A percentile compares a stretch with the other conserved stretches of the same genome.
Conservation (phyloP, 2,888 invertebrate species). For the Entomobrya proxima region DNA sequence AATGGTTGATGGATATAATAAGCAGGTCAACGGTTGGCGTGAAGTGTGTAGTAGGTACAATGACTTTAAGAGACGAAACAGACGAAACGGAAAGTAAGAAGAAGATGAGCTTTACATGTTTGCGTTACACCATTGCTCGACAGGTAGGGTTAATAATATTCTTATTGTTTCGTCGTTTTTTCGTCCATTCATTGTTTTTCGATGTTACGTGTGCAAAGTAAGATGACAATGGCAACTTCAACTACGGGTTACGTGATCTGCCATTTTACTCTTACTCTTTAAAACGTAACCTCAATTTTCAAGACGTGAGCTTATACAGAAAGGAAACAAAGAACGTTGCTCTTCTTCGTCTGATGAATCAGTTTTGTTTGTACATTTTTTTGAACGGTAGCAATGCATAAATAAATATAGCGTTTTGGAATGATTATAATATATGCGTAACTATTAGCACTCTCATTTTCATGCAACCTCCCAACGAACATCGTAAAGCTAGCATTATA, state of each 20-base stretch:
- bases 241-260: neutral
- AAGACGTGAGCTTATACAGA: neutral
- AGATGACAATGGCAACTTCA: neutral
- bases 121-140: neutral
- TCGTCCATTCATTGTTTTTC: slow-evolving; percentile 9
- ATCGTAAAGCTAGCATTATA: no score
- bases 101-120: slow-evolving; percentile 7
- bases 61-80: neutral
- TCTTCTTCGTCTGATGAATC: neutral
- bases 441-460: no score
- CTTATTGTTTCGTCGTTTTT: neutral
- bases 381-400: neutral
- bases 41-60: neutral
- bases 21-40: slow-evolving; percentile 11
- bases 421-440: no score
- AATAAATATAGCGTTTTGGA: no score
- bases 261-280: slow-evolving; percentile 17
- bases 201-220: neutral
- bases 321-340: neutral
- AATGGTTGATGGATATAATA: slow-evolving; percentile 21
- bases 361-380: neutral
- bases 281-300: slow-evolving; percentile 56
- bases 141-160: neutral
- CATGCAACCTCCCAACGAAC: no score
- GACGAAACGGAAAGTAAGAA: slow-evolving; percentile 16